Percentiles rank a stretch among this genome's conserved stretches.
These are phyloP conservation scores for Sciurus vulgaris DNA, from an alignment of 2,797 vertebrate genomes.

Conservation along the genomic window DNA sequence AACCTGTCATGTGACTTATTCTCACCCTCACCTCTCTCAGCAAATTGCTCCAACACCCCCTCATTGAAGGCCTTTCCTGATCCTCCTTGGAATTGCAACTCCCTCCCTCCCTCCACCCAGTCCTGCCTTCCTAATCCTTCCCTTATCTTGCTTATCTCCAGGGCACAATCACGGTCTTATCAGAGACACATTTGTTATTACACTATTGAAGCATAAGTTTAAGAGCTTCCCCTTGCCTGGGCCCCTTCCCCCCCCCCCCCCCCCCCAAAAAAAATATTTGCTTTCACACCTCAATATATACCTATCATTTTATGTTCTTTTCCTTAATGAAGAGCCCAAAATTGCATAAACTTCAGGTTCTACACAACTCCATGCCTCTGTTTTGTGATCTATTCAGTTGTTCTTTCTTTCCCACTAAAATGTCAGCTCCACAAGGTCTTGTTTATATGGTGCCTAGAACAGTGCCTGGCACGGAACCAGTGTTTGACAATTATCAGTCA, in stretches of 20 bases:
- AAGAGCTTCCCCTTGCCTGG: neutral
- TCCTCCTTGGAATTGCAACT: neutral
- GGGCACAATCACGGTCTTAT: neutral
- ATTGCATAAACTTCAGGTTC: neutral
- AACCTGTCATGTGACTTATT: accelerated
- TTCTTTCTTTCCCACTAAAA: neutral
- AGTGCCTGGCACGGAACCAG: neutral
- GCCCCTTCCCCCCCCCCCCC: neutral
- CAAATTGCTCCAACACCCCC: neutral
- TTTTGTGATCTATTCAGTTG: neutral
- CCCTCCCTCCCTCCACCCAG: neutral
- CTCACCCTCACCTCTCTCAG: neutral
- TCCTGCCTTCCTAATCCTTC: neutral
- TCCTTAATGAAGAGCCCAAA: neutral
- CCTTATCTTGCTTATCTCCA: neutral
- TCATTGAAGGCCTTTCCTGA: neutral
- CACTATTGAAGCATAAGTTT: neutral
- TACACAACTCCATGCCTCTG: neutral
- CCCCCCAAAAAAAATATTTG: neutral
- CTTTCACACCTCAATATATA: neutral
- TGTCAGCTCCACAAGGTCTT: neutral
- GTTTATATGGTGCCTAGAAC: neutral
- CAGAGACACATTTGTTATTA: neutral
- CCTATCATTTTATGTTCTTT: neutral
- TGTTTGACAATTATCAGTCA: neutral